Conservation (phyloP, 1,140 invertebrate species). For the Hyposmocoma kahamanoa region DNA sequence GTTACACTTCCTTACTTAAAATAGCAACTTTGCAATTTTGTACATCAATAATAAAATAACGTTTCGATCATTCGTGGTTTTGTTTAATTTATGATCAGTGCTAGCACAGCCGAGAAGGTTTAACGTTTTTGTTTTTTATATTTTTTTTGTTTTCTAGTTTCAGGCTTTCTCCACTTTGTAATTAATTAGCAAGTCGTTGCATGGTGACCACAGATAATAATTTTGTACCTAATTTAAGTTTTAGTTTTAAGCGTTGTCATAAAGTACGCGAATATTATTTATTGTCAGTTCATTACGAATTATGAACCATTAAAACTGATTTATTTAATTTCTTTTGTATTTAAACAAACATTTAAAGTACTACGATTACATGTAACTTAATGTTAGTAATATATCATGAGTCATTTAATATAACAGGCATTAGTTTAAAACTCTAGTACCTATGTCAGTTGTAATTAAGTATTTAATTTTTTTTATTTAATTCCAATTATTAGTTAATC, state of each 20-base stretch:
- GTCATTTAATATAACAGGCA: constrained; percentile 68
- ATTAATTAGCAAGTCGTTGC: constrained; percentile 41
- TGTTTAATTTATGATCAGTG: constrained; percentile 45
- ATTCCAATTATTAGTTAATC: constrained; percentile 64
- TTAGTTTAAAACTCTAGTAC: constrained; percentile 66
- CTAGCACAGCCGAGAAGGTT: constrained; percentile 45
- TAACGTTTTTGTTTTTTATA: constrained; percentile 29
- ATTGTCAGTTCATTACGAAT: constrained; percentile 70
- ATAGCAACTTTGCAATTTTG: constrained; percentile 32
- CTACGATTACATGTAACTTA: constrained; percentile 57
- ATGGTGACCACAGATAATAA: constrained; percentile 63
- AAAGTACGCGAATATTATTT: constrained; percentile 68
- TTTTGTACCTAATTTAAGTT: constrained; percentile 70
- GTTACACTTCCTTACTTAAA: too few species aligned
- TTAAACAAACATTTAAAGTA: constrained; percentile 60
- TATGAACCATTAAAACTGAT: constrained; percentile 67
- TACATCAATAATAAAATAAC: constrained; percentile 36
- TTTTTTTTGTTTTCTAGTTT: constrained; percentile 41
- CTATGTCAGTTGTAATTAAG: constrained; percentile 66
- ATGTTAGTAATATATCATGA: constrained; percentile 64
- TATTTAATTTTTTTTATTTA: constrained; percentile 73
- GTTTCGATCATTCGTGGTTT: constrained; percentile 34
- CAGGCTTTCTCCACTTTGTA: constrained; percentile 51
- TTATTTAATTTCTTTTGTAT: constrained; percentile 72
- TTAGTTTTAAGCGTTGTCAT: constrained; percentile 66